Evolutionary conservation across 2,888 invertebrate genomes (phyloP).

Genomic region (Sussaba pulchella): DNA sequence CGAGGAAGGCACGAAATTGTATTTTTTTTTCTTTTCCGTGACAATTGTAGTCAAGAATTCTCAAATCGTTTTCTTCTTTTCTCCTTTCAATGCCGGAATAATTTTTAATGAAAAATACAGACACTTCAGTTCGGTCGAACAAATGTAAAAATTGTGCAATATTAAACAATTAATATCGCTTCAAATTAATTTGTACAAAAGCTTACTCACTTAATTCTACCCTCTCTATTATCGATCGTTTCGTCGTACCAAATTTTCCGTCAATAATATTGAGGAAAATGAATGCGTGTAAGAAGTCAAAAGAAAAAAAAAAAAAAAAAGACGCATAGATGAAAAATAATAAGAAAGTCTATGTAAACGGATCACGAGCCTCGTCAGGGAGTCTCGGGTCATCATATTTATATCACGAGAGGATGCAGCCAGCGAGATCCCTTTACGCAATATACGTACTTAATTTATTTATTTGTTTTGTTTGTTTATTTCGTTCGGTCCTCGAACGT

Average conservation of each 20-base stretch:
- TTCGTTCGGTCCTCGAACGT: slow-evolving; percentile 47
- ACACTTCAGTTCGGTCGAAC: slow-evolving; percentile 30
- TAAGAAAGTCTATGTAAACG: slow-evolving; percentile 52
- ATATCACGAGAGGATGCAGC: slow-evolving; percentile 64
- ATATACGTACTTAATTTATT: slow-evolving; percentile 58
- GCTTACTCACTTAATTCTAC: slow-evolving; percentile 19
- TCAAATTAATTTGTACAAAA: slow-evolving; percentile 67
- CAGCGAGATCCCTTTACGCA: slow-evolving; percentile 66
- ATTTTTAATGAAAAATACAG: slow-evolving; percentile 30
- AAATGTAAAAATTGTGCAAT: slow-evolving; percentile 16
- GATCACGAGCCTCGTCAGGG: slow-evolving; percentile 67
- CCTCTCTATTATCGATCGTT: slow-evolving; percentile 33
- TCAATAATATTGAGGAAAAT: slow-evolving; percentile 35
- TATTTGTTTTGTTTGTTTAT: slow-evolving; percentile 34
- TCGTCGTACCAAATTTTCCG: slow-evolving; percentile 35
- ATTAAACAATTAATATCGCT: slow-evolving; percentile 52
- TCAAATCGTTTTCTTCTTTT: slow-evolving; percentile 42
- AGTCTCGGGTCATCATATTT: slow-evolving; percentile 65
- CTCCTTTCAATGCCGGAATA: slow-evolving; percentile 6
- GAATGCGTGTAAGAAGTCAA: slow-evolving; percentile 35
- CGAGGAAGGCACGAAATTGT: slow-evolving; percentile 65
- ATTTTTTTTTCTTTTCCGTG: slow-evolving; percentile 37
- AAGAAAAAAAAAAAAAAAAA: slow-evolving; percentile 35
- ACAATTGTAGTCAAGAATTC: slow-evolving; percentile 33
- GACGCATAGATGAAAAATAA: slow-evolving; percentile 40